Evolutionary conservation across 2,888 invertebrate species (phyloP).

Genomic region (Rugalucina vietnamica): DNA sequence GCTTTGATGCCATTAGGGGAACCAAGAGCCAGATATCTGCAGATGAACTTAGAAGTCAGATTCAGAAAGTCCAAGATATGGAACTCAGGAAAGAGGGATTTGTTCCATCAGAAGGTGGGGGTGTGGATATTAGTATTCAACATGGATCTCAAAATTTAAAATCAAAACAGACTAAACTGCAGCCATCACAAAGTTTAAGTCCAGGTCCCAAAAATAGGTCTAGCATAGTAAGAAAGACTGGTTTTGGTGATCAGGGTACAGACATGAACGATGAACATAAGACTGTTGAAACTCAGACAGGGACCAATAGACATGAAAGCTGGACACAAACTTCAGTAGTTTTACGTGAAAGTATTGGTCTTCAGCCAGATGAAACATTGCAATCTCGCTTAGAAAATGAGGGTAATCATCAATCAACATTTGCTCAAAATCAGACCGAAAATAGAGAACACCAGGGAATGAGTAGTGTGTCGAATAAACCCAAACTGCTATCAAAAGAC

Average conservation of each 20-base stretch:
- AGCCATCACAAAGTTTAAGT: constrained; percentile 45
- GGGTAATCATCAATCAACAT: not conserved
- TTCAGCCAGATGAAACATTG: constrained; percentile 18
- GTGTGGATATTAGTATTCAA: not conserved
- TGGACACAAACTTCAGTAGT: constrained; percentile 61
- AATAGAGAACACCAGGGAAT: not conserved
- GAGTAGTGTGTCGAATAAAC: constrained; percentile 39
- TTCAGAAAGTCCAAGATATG: not conserved
- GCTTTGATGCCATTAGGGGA: constrained; percentile 54
- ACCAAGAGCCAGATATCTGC: not conserved
- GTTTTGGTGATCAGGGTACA: not conserved
- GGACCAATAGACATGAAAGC: constrained; percentile 36
- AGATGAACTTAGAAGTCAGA: constrained; percentile 2
- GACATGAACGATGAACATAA: constrained; percentile 13
- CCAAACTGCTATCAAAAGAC: constrained; percentile 63
- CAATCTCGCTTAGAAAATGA: not conserved
- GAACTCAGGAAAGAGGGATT: not conserved
- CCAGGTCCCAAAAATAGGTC: constrained; percentile 23
- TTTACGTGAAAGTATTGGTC: constrained; percentile 34
- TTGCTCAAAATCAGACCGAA: not conserved
- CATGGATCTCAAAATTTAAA: not conserved
- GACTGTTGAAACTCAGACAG: constrained; percentile 38
- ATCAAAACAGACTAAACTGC: constrained; percentile 24
- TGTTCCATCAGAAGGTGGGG: not conserved
- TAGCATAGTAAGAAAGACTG: not conserved